phyloP scores from a whole-genome alignment of 2,797 vertebrate genomes.

The Trematomus bernacchii region DNA sequence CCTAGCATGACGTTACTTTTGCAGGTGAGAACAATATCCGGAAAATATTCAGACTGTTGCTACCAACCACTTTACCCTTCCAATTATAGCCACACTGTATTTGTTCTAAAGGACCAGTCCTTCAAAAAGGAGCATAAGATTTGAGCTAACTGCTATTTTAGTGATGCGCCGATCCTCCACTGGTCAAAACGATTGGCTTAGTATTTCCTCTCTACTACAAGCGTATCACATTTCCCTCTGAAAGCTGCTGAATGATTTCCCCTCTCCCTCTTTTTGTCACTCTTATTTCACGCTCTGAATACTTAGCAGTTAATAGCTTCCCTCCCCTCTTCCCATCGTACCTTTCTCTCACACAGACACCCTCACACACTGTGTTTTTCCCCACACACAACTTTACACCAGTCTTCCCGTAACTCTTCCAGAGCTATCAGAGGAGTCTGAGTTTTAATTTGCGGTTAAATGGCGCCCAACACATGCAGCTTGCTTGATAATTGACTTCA shows the following conservation, averaged over 20 bases:
- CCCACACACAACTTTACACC: slow-evolving; percentile 73
- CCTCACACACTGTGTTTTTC: slow-evolving; percentile 38
- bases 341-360: slow-evolving; percentile 59
- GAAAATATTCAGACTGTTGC: background rate
- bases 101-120: slow-evolving; percentile 18
- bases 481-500: slow-evolving; percentile 86
- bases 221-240: slow-evolving; percentile 75
- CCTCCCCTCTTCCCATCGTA: slow-evolving; percentile 73
- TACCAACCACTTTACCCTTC: background rate
- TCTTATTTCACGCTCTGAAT: slow-evolving; percentile 88
- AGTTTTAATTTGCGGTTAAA: slow-evolving; percentile 88
- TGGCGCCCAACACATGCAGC: slow-evolving; percentile 78
- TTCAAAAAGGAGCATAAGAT: slow-evolving; percentile 25
- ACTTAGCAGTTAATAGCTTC: slow-evolving; percentile 86
- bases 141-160: slow-evolving; percentile 47
- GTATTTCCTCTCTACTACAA: slow-evolving; percentile 77
- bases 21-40: background rate
- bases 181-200: slow-evolving; percentile 69
- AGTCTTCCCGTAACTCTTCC: slow-evolving; percentile 72
- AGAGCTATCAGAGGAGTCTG: slow-evolving; percentile 75
- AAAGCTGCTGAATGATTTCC: slow-evolving; percentile 83
- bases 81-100: background rate
- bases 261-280: slow-evolving; percentile 83
- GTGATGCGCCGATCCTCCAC: slow-evolving; percentile 48
- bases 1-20: background rate